Conservation (phyloP, 2,797 vertebrate species). For the Lophotriccus pileatus region DNA sequence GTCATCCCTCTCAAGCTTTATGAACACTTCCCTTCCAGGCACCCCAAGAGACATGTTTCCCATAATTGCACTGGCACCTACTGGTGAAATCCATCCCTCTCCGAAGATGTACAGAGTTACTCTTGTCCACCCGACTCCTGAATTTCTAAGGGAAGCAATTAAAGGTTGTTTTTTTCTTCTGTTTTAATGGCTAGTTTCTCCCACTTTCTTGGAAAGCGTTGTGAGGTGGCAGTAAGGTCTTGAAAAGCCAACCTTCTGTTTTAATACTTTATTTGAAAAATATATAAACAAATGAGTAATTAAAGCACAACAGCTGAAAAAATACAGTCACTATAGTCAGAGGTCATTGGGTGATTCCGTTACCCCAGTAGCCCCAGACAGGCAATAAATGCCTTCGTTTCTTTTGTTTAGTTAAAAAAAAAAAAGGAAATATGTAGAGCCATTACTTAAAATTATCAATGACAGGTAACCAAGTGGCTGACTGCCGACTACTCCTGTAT, state of each 20-base stretch:
- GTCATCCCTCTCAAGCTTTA: background rate
- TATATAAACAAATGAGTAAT: background rate
- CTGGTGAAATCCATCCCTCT: background rate
- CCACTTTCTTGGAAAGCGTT: background rate
- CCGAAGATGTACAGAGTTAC: background rate
- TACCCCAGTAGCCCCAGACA: background rate
- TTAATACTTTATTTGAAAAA: background rate
- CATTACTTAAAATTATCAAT: slow-evolving; percentile 9
- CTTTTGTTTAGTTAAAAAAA: background rate
- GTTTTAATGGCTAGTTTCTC: background rate
- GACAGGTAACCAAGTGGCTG: background rate
- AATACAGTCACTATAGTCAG: background rate
- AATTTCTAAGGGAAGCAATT: background rate
- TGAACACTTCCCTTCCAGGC: background rate
- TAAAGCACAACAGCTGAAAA: background rate
- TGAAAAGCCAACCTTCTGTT: background rate
- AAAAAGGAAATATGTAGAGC: background rate
- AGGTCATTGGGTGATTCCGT: background rate
- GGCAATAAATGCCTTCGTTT: background rate
- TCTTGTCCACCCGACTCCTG: background rate
- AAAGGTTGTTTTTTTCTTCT: background rate
- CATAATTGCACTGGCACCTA: slow-evolving; percentile 9
- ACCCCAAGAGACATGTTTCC: background rate
- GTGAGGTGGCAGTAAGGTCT: background rate
- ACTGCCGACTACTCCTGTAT: background rate